phyloP scores from a whole-genome alignment of 2,888 invertebrate species.

The Xiphydria camelus region DNA sequence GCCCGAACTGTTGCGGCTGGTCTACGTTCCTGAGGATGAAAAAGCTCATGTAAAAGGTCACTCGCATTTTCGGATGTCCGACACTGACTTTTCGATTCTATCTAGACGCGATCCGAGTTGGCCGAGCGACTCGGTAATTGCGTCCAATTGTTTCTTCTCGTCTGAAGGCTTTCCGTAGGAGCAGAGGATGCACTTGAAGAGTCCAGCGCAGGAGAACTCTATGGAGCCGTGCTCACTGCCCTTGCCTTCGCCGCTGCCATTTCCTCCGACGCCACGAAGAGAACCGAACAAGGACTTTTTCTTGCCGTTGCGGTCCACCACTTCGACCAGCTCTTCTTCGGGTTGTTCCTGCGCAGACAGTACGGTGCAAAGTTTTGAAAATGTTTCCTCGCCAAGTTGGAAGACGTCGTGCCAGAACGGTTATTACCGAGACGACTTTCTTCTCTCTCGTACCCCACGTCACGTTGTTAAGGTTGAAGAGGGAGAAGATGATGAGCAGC shows the following conservation, averaged over 20 bases:
- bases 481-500: slow-evolving; percentile 86
- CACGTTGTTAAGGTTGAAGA: slow-evolving; percentile 91
- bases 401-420: too few species aligned
- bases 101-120: slow-evolving; percentile 57
- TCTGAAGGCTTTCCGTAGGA: slow-evolving; percentile 57
- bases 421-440: too few species aligned
- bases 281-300: slow-evolving; percentile 54
- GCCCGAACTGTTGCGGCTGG: not conserved
- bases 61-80: slow-evolving; percentile 14
- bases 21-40: not conserved
- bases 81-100: slow-evolving; percentile 54
- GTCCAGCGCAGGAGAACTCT: slow-evolving; percentile 61
- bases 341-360: too few species aligned
- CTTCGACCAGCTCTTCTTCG: too few species aligned
- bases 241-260: too few species aligned
- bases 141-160: slow-evolving; percentile 56
- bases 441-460: slow-evolving; percentile 94
- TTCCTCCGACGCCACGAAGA: slow-evolving; percentile 34
- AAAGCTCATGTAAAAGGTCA: not conserved
- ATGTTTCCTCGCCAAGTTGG: too few species aligned
- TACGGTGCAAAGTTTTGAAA: too few species aligned
- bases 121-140: slow-evolving; percentile 55
- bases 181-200: slow-evolving; percentile 63
- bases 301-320: too few species aligned
- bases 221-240: slow-evolving; percentile 59